Conservation (phyloP, 2,888 invertebrate genomes). For the Drosophila peninsularis region DNA sequence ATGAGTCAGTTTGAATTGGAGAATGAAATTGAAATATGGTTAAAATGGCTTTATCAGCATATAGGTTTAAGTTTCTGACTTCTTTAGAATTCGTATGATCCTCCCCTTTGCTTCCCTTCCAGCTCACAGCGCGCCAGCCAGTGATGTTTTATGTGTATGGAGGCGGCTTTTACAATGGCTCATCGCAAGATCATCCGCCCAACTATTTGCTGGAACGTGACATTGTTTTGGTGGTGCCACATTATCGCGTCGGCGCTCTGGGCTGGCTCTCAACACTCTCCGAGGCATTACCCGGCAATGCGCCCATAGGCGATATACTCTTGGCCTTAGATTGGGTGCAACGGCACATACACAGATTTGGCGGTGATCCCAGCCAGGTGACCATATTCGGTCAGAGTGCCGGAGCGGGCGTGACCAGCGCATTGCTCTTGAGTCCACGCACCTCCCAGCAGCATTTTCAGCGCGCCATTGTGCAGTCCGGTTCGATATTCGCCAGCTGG, state of each 20-base stretch:
- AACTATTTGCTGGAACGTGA: conserved; percentile 85
- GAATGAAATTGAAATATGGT: neutral
- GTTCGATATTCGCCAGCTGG: conserved; percentile 85
- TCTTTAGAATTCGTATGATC: no score
- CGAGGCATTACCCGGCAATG: conserved; percentile 86
- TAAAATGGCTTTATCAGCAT: neutral
- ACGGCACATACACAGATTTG: conserved; percentile 85
- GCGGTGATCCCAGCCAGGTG: conserved; percentile 85
- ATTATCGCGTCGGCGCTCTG: conserved; percentile 86
- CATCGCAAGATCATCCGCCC: conserved; percentile 82
- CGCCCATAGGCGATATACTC: conserved; percentile 85
- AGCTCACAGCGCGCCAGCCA: conserved; percentile 80
- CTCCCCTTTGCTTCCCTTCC: neutral
- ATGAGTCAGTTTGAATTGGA: neutral
- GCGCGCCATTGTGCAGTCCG: conserved; percentile 86
- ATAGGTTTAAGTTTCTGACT: neutral
- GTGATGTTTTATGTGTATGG: conserved; percentile 85
- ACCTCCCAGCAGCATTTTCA: conserved; percentile 83
- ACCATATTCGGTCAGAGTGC: conserved; percentile 87
- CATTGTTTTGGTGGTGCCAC: conserved; percentile 85
- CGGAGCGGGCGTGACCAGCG: conserved; percentile 85
- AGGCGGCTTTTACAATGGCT: conserved; percentile 84
- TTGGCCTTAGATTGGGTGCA: conserved; percentile 86
- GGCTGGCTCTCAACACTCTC: conserved; percentile 86
- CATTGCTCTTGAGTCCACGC: conserved; percentile 84